Conservation (phyloP, 1,140 invertebrate genomes). For the Pteromalus puparum region DNA sequence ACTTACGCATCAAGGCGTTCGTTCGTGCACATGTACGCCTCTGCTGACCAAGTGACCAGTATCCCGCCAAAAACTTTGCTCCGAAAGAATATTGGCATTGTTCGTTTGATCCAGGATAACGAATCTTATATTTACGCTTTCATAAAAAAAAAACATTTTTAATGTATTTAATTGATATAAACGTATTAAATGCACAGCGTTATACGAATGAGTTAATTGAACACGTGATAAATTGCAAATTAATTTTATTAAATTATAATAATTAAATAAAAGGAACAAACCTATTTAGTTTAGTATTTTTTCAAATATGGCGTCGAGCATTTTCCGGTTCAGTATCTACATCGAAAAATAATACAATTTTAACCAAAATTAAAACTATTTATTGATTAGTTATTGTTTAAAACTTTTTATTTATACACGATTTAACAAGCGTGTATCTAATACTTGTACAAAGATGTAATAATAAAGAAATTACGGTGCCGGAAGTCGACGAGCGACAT, state of each 20-base stretch:
- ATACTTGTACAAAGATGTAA: too few relatives aligned
- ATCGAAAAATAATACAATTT: not conserved
- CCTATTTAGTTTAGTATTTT: not conserved
- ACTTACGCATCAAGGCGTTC: too few relatives aligned
- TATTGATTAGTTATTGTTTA: not conserved
- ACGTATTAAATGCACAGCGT: not conserved
- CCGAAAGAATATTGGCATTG: not conserved
- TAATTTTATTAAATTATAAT: not conserved
- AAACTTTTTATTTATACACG: not conserved
- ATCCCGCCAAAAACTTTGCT: slow-evolving; percentile 33
- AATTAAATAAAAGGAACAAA: not conserved
- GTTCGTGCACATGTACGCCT: too few relatives aligned
- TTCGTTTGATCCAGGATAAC: not conserved
- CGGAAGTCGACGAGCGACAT: not conserved
- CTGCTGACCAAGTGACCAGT: too few relatives aligned
- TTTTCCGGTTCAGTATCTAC: not conserved
- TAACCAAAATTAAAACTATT: not conserved
- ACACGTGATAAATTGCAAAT: not conserved
- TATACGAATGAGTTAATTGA: not conserved
- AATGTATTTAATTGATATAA: not conserved
- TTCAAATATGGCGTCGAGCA: not conserved
- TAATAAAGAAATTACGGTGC: not conserved
- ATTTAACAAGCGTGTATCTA: not conserved
- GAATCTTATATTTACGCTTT: not conserved
- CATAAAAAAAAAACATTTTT: not conserved